Evolutionary conservation across 2,113 vertebrate species (phyloP).

Genomic region (Ancistrus triradiatus): DNA sequence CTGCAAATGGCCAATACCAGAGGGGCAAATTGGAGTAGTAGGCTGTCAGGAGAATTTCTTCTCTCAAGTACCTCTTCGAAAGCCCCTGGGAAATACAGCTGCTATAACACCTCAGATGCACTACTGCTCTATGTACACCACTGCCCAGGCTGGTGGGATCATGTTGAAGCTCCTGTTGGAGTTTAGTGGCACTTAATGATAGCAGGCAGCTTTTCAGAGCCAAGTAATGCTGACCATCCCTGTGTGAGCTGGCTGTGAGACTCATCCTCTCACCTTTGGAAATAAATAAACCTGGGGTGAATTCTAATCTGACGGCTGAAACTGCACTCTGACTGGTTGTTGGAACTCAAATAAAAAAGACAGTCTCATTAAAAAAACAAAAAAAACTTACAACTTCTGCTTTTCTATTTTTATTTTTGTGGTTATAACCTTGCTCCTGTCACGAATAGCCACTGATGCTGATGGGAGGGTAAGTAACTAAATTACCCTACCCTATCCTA

Average conservation of each 20-base stretch:
- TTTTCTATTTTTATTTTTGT: too few species aligned
- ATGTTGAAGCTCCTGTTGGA: constrained; percentile 44
- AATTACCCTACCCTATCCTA: too few species aligned
- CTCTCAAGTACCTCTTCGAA: constrained; percentile 17
- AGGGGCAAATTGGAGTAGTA: constrained; percentile 8
- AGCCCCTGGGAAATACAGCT: constrained; percentile 55
- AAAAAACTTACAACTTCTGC: too few species aligned
- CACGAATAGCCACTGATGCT: too few species aligned
- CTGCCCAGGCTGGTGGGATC: constrained; percentile 35
- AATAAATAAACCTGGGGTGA: constrained; percentile 12
- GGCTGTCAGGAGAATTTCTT: constrained; percentile 13
- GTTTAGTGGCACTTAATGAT: constrained; percentile 54
- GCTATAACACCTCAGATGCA: constrained; percentile 56
- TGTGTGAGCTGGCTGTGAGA: constrained; percentile 4
- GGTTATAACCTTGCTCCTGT: too few species aligned
- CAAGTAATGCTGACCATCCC: constrained; percentile 8
- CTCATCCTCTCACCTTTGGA: constrained; percentile 12
- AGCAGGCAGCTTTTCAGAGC: constrained; percentile 38
- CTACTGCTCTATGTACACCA: constrained; percentile 6
- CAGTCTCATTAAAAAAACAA: too few species aligned
- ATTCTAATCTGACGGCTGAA: constrained; percentile 5
- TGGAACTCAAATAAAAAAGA: too few species aligned
- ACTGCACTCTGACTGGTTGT: too few species aligned
- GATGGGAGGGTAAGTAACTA: too few species aligned
- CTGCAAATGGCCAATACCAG: constrained; percentile 7